Base-by-base conservation (phyloP, 2,113 vertebrate genomes). In the Neodontobutis hainanensis region DNA sequence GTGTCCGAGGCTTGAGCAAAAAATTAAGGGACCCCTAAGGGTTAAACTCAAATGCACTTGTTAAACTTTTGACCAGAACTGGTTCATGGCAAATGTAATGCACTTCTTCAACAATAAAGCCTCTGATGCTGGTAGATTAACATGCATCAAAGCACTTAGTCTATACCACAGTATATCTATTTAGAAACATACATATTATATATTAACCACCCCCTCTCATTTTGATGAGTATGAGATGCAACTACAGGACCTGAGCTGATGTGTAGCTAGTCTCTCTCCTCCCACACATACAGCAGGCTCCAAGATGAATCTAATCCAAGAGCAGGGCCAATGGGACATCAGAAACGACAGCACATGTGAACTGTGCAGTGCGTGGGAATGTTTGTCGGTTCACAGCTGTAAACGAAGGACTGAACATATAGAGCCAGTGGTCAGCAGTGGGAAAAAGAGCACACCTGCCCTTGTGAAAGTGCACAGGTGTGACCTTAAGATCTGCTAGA, bases 341-440 rank as follows among this genome's bases (percentile, higher is more conserved):
- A 51, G 34, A 59, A 63, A 71, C 62, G 44, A 53, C 47, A 47
- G 57, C 56, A 52, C 59, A 57, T 69, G 60, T 57, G 56, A 64
- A 48, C 12, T 16, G 35, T 46, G 62, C 12, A 5, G 47, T 49
- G 65, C 56, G 77, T 79, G 82, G 69, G 77, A 81, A 83, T 11
- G 14, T 56, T 15, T 5, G 42, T 53, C 19, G 48, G 46, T 49
- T 40, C 64, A 45, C 82, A 87, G 73, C 83, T 85, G 82, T 68
- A 73, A 58, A 27, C 3, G 19, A 27, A 27, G 49, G 8, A 46
- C 19, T 38, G 44, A 75, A 59, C 11, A 68, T 14, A 44, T 61
- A 61, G 70, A 9, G 48, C 12, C 46, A 27, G 45, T 40, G 40
- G 8, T 12, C 11, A 43, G 42, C 35, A 42, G 38, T 7, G 32